A percentile compares a stretch with the other conserved stretches of the same genome.
Conservation (phyloP, 2,113 vertebrate genomes). For the Scartelaos histophorus region DNA sequence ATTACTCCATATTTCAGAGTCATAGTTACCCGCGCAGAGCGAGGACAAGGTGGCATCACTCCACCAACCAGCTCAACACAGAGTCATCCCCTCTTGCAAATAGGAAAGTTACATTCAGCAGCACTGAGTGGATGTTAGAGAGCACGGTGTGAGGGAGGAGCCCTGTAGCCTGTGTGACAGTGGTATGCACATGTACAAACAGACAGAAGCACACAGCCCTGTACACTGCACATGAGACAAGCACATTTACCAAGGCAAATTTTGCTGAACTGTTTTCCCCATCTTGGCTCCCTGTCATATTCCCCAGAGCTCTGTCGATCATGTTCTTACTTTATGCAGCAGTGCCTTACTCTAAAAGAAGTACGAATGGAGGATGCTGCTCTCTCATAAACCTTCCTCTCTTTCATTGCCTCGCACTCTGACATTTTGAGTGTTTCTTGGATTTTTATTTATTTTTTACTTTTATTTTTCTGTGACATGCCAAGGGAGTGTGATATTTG, state of each 20-base stretch:
- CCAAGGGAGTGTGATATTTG: conserved; percentile 61
- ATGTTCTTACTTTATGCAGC: conserved; percentile 77
- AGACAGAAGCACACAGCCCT: conserved; percentile 41
- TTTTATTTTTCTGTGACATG: conserved; percentile 67
- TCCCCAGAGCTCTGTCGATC: conserved; percentile 67
- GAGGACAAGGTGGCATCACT: conserved; percentile 89
- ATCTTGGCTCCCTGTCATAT: conserved; percentile 64
- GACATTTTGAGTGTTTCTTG: conserved; percentile 44
- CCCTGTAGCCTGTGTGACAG: conserved; percentile 24
- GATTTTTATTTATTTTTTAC: conserved; percentile 48
- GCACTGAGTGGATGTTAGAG: conserved; percentile 97
- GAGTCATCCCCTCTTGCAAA: conserved; percentile 79
- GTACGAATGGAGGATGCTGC: conserved; percentile 81
- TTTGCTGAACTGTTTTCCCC: conserved; percentile 56
- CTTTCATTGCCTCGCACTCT: conserved; percentile 42
- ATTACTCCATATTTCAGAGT: conserved; percentile 93
- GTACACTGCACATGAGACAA: conserved; percentile 44
- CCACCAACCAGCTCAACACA: conserved; percentile 86
- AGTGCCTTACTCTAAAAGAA: conserved; percentile 81
- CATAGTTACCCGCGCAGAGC: conserved; percentile 93
- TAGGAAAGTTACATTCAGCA: conserved; percentile 88
- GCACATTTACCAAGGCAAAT: conserved; percentile 57
- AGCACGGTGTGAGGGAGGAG: conserved; percentile 86
- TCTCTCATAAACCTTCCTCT: conserved; percentile 68
- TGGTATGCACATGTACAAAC: conserved; percentile 37